Base-by-base conservation (phyloP, 2,888 invertebrate genomes). In the Ochropleura leucogaster region DNA sequence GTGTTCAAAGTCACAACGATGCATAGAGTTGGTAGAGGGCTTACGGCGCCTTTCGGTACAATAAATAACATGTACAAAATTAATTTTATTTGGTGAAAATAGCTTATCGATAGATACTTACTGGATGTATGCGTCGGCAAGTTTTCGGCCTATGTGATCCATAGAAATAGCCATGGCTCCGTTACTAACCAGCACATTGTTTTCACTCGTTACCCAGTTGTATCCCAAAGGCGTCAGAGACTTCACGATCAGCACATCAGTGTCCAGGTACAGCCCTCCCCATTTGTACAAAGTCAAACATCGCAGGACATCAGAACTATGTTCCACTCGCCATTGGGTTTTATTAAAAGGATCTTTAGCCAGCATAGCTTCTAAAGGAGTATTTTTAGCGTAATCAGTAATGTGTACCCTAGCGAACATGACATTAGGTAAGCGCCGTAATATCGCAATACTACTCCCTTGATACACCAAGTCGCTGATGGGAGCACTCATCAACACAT, bases 261-360 rank as follows among this genome's bases (percentile, higher is more conserved):
- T 93, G 87, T 98, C 98, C 69, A 98, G 91, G 89, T 98, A 98
- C 7, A 71, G 12, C 0, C 98, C 98, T 16, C 98, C 98, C 91
- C 97, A 98, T 89, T 98, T 98, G 97, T 97, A 98, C 7, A 98
- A 92, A 0, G 97, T 97, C 63, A 98, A 88, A 87, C 97, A 97
- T 82, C 98, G 93, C 20, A 98, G 92, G 3, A 98, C 94, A 88
- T 98, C 98, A 64, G 97, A 97, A 62, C 97, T 97, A 87, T 98
- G 97, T 47, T 87, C 79, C 4, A 87, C 69, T n/a, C 77, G 79
- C 96, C 97, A 98, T 3, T 89, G 84, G 47, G 97, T 97, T 4
- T 90, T 91, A 65, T 95, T 96, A 10, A 97, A 90, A 0, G 93
- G 90, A 0, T 96, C 96, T 10, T 92, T 93, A 0, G 86, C 88